phyloP scores from a whole-genome alignment of 2,113 vertebrate species.

The Taurulus bubalis region DNA sequence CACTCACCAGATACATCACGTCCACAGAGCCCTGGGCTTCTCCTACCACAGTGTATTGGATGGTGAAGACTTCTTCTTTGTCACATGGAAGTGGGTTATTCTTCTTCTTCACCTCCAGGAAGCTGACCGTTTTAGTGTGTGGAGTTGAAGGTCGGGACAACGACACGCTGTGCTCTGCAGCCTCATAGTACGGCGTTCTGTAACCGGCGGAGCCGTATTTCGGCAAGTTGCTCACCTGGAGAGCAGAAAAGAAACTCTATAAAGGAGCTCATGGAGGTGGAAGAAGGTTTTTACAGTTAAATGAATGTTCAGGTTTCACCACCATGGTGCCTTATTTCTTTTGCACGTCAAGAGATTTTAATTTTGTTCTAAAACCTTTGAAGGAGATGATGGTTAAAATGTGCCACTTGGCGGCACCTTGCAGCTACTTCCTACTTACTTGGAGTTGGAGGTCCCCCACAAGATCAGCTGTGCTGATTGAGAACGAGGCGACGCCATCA shows the following conservation, averaged over 20 bases:
- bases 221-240: constrained; percentile 48
- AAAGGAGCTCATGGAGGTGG: not conserved
- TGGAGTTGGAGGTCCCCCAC: constrained; percentile 14
- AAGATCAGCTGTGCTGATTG: constrained; percentile 32
- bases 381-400: too few relatives aligned
- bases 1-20: constrained; percentile 79
- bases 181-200: not conserved
- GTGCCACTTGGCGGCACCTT: not conserved
- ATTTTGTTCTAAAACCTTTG: too few relatives aligned
- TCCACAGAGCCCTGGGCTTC: constrained; percentile 59
- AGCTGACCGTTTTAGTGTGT: constrained; percentile 61
- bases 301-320: too few relatives aligned
- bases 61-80: constrained; percentile 37
- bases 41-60: constrained; percentile 71
- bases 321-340: too few relatives aligned
- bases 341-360: too few relatives aligned
- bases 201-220: fast-evolving
- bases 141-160: not conserved
- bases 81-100: constrained; percentile 59
- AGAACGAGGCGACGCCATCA: constrained; percentile 72
- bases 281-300: too few relatives aligned
- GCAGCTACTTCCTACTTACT: constrained; percentile 51
- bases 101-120: constrained; percentile 60
- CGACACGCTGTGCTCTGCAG: not conserved
- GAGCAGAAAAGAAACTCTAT: not conserved